Evolutionary conservation across 2,113 vertebrate genomes (phyloP), one percentile per base, ranked within the genome.

Genomic region (Paradoxurus hermaphroditus): DNA sequence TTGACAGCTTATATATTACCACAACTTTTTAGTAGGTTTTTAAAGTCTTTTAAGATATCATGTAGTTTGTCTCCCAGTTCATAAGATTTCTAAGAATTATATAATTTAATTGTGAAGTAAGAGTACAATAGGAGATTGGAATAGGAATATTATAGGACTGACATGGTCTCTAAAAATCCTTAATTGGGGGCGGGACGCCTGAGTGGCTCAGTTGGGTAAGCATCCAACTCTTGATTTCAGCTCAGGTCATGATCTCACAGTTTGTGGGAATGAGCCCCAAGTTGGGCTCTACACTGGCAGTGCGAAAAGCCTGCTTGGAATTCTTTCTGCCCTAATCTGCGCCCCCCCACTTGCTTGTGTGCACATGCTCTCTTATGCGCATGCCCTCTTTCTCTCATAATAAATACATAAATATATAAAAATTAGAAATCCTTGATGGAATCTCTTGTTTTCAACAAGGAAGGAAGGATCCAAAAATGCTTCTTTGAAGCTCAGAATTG

Each of bases 11-110:
- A 53, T 93, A 77, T 84, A 65, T 87, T 79, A 84, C 19, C 77
- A 89, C 25, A 77, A 5, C 92, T 85, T 95, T 44, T 92, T 95
- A 31, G 27, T 79, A 85, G 23, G 44, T 79, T 90, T 95, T 91
- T 70, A 62, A 78, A 88, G 62, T 73, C 90, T 94, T 90, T 36
- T 1, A 79, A 84, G 51, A 15, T 51, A 82, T 3, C 6, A 29
- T 83, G 25, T 16, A n/a, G 8, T 91, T 95, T 88, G 39, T 85
- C 65, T 91, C 46, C 63, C 23, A 95, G 2, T 65, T 79, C 15
- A 19, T 89, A 91, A 46, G 6, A 7, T 88, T 88, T 94, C 49
- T 91, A 87, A 81, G 83, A 87, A 87, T 82, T 94, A 63, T 36
- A 49, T 39, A 62, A 68, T 93, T 67, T 92, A 84, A 84, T 92